These are phyloP conservation scores for Drosophila ironensis DNA, from an alignment of 1,140 invertebrate species.

Conservation along the genomic window DNA sequence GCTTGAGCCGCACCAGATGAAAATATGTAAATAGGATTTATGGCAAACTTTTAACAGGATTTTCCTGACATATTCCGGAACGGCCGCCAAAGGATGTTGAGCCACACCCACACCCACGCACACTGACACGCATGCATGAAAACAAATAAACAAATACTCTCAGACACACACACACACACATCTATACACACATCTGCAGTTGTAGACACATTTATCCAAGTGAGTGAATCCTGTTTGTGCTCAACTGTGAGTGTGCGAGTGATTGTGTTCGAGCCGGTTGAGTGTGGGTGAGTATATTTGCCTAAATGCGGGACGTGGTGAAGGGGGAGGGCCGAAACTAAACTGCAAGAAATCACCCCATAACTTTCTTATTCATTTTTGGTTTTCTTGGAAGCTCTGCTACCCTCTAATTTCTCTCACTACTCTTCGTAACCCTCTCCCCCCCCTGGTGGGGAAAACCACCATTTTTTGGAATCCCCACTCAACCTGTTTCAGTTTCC, in stretches of 20 bases:
- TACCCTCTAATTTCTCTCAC: conserved; percentile 3
- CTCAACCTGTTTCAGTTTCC: conserved; percentile 26
- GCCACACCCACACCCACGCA: conserved; percentile 23
- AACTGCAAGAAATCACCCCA: neutral
- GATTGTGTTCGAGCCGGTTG: neutral
- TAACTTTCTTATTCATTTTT: neutral
- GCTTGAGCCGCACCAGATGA: conserved; percentile 40
- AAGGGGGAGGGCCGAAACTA: conserved; percentile 6
- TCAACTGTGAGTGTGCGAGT: neutral
- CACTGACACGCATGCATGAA: conserved; percentile 1
- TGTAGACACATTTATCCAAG: conserved; percentile 73
- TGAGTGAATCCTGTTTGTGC: conserved; percentile 47
- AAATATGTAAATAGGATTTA: conserved; percentile 78
- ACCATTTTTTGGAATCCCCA: conserved; percentile 21
- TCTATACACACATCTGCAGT: conserved; percentile 16
- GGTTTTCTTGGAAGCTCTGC: conserved; percentile 30
- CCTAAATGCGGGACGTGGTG: conserved; percentile 15
- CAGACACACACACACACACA: neutral
- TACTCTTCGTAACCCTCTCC: neutral
- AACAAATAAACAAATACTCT: conserved; percentile 37
- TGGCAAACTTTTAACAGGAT: conserved; percentile 75
- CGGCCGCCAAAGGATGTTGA: conserved; percentile 16
- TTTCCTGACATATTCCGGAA: conserved; percentile 35
- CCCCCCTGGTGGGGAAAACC: neutral
- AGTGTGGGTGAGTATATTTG: conserved; percentile 24